Percentiles rank a stretch among this genome's conserved stretches.
Conservation (phyloP, 2,113 vertebrate species). For the Ursus arctos region DNA sequence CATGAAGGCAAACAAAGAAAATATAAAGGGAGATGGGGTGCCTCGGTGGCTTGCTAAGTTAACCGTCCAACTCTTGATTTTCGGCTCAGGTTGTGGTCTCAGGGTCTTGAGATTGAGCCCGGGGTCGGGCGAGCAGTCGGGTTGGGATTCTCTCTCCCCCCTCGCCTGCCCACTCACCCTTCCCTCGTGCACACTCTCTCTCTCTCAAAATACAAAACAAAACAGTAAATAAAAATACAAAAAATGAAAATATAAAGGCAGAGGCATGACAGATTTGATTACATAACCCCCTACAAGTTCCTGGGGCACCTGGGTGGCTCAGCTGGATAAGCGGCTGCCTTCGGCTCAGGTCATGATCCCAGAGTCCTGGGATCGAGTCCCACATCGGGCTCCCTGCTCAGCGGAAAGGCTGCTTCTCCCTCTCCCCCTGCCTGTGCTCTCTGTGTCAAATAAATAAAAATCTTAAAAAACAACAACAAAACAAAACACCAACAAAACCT, state of each 20-base stretch:
- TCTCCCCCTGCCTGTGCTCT: neutral
- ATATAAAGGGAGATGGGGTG: neutral
- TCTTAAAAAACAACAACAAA: neutral
- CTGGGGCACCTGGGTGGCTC: too few relatives aligned
- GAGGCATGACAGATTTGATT: neutral
- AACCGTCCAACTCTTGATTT: neutral
- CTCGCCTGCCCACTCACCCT: neutral
- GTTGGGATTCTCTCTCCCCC: neutral
- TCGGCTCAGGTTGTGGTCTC: neutral
- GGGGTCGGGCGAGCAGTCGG: rapidly evolving
- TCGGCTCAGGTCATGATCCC: neutral
- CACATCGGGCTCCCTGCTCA: neutral
- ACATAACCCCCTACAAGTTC: neutral
- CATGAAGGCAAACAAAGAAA: constrained; percentile 55
- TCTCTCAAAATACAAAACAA: neutral
- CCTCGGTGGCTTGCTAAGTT: neutral
- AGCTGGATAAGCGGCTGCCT: too few relatives aligned
- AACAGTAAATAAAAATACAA: neutral
- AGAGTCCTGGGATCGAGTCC: neutral
- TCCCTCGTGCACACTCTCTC: neutral
- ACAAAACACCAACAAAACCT: neutral
- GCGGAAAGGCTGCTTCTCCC: neutral
- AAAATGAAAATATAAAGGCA: constrained; percentile 26
- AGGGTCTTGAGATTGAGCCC: neutral
- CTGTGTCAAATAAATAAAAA: neutral